Conservation (phyloP, 2,888 invertebrate species). For the Gymnocheta viridis region DNA sequence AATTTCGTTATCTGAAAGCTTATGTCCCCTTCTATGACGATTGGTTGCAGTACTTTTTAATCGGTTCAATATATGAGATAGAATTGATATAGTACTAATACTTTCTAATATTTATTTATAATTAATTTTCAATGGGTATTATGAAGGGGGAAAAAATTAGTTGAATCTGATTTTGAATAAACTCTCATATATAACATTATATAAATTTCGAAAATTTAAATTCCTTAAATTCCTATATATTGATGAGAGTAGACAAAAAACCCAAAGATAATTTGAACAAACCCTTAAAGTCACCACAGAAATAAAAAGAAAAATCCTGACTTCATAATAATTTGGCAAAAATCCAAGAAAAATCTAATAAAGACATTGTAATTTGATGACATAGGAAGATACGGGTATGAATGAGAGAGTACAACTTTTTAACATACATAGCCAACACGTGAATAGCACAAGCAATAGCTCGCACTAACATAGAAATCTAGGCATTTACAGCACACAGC, state of each 20-base stretch:
- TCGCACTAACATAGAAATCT: not conserved
- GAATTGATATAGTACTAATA: no score
- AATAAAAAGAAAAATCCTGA: conserved; percentile 59
- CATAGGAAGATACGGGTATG: conserved; percentile 73
- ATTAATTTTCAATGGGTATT: no score
- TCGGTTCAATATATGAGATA: no score
- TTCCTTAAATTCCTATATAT: not conserved
- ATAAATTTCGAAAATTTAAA: no score
- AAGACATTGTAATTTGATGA: conserved; percentile 75
- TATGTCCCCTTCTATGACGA: no score
- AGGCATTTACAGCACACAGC: conserved; percentile 1
- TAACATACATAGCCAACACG: conserved; percentile 74
- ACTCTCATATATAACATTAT: no score
- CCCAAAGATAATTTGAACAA: not conserved
- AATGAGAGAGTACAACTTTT: conserved; percentile 70
- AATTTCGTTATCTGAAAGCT: no score
- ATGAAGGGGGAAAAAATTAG: no score
- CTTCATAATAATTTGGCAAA: conserved; percentile 74
- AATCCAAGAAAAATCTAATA: conserved; percentile 72
- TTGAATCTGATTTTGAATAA: no score
- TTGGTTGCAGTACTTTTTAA: no score
- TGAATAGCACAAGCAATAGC: conserved; percentile 53
- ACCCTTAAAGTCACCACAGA: conserved; percentile 11
- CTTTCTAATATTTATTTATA: no score
- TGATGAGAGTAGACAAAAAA: not conserved